Evolutionary conservation across 2,113 vertebrate species (phyloP), one percentile per base, ranked within the genome.

Genomic region (Benitochromis conjunctus): DNA sequence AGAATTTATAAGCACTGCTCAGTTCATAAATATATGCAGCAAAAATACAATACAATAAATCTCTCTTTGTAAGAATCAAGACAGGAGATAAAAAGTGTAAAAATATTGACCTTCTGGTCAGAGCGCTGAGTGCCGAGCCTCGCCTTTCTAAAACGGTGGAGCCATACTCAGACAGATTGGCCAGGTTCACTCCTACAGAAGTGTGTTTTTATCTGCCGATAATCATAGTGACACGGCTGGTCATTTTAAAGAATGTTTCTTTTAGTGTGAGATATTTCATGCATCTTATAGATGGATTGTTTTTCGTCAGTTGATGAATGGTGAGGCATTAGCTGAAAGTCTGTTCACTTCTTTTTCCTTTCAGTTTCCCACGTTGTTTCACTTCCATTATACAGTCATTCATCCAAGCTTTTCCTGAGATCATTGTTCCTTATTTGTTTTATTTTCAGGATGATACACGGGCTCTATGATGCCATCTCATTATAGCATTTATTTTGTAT

Each of bases 41-140:
- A 92, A 93, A 94, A 94, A 93, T 94, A 92, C 89, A 87, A 62
- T 87, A 84, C 76, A 55, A 85, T 78, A 89, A 90, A 90, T 89
- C 77, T 92, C 81, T 92, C 26, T 91, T 79, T 85, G 31, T 57
- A 91, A 76, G 84, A 90, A 89, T 83, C 66, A 90, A 81, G 55
- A 78, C 43, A 46, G 62, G 83, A 91, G 83, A 83, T 89, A 93
- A 85, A 92, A 93, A 90, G 80, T 89, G 66, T 92, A 79, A 87
- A 91, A 91, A 92, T 89, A 69, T 88, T 84, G 29, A 84, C 46
- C 60, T 79, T 31, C 29, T 24, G 62, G 58, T 79, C 21, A 71
- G 16, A 78, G 43, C 9, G 76, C 24, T 12, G 8, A 1, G 24
- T 19, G 83, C 14, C 48, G 71, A 81, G 26, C 80, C 80, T 56